These are phyloP conservation scores for Ceyx erithaca DNA, from an alignment of 2,797 vertebrate species.

Conservation along the genomic window DNA sequence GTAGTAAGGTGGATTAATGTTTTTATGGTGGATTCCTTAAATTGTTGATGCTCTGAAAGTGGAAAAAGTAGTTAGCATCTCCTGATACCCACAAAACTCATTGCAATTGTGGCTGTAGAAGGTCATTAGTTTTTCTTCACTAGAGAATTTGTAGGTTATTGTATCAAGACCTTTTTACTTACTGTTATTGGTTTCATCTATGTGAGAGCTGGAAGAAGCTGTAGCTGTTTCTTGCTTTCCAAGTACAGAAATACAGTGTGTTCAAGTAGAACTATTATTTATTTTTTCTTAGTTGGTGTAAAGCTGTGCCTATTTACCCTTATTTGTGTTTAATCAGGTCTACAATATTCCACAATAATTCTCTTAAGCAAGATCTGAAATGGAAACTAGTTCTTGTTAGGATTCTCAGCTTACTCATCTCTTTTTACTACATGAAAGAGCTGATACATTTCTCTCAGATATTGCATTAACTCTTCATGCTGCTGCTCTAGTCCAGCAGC, in stretches of 20 bases:
- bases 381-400: neutral
- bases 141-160: neutral
- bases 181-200: neutral
- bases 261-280: neutral
- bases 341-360: constrained; percentile 47
- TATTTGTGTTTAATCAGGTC: constrained; percentile 29
- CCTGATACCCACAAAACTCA: neutral
- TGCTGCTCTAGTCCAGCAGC: neutral
- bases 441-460: neutral
- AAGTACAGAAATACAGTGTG: neutral
- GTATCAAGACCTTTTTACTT: neutral
- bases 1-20: neutral
- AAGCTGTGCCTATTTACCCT: neutral
- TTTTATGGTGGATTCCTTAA: neutral
- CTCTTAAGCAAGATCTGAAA: constrained; percentile 47
- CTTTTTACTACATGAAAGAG: neutral
- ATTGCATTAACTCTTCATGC: neutral
- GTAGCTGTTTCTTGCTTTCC: neutral
- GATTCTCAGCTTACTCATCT: constrained; percentile 15
- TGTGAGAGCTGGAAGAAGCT: neutral
- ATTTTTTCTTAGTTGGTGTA: neutral
- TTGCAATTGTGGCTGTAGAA: neutral
- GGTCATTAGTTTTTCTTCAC: neutral
- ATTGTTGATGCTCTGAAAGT: neutral
- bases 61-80: neutral